These are phyloP conservation scores for Diloba caeruleocephala DNA, from an alignment of 2,888 invertebrate genomes.

Conservation along the genomic window DNA sequence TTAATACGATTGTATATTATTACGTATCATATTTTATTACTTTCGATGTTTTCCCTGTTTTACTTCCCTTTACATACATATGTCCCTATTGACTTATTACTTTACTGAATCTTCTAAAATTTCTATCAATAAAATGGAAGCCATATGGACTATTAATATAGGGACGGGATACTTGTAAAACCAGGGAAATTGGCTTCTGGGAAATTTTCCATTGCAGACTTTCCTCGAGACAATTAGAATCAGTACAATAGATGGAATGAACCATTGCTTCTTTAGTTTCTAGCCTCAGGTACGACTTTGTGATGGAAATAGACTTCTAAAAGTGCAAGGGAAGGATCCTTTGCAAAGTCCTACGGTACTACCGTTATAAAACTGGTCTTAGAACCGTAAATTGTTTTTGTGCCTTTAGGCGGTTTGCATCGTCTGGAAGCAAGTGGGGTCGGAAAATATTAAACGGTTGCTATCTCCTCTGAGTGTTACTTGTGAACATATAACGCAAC, in stretches of 20 bases:
- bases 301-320: slow-evolving; percentile 78
- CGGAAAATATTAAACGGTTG: slow-evolving; percentile 60
- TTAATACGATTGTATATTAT: background rate
- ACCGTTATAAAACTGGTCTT: slow-evolving; percentile 73
- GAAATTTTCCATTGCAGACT: slow-evolving; percentile 26
- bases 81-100: slow-evolving; percentile 15
- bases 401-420: slow-evolving; percentile 76
- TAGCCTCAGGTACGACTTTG: slow-evolving; percentile 77
- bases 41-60: slow-evolving; percentile 5
- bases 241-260: slow-evolving; percentile 58
- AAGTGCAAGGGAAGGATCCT: slow-evolving; percentile 69
- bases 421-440: slow-evolving; percentile 58
- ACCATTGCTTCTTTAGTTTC: slow-evolving; percentile 55
- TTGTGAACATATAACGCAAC: slow-evolving; percentile 31
- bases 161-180: too few relatives aligned
- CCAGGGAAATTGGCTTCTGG: slow-evolving; percentile 11
- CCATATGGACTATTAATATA: too few relatives aligned
- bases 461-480: slow-evolving; percentile 48
- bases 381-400: slow-evolving; percentile 85
- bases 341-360: slow-evolving; percentile 65
- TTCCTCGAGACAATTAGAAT: slow-evolving; percentile 55
- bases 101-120: slow-evolving; percentile 1
- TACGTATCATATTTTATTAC: slow-evolving; percentile 7
- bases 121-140: background rate
- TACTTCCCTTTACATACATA: background rate